Percentiles rank a stretch among this genome's conserved stretches.
phyloP scores from a whole-genome alignment of 2,113 vertebrate genomes.

The Picathartes gymnocephalus region DNA sequence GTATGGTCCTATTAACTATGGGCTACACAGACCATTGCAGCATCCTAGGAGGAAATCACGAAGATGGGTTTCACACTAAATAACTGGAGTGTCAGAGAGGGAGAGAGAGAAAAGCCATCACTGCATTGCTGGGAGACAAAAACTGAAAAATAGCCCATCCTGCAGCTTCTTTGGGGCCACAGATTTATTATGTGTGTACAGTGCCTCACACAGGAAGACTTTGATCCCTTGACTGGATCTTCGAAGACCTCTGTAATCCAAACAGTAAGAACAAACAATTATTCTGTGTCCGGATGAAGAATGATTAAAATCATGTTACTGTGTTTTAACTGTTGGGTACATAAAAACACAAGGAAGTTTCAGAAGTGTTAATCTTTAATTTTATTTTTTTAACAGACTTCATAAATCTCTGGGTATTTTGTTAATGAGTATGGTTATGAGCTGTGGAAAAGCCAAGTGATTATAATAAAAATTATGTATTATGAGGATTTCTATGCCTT shows the following conservation, averaged over 20 bases:
- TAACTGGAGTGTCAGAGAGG: not conserved
- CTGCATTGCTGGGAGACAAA: not conserved
- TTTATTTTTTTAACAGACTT: conserved; percentile 25
- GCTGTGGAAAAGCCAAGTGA: conserved; percentile 51
- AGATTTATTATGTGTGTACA: not conserved
- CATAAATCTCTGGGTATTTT: conserved; percentile 62
- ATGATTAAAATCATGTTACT: conserved; percentile 59
- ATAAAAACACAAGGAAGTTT: conserved; percentile 32
- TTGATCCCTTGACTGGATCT: not conserved
- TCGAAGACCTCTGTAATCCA: not conserved
- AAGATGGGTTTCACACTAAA: not conserved
- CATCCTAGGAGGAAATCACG: not conserved
- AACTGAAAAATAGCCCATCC: not conserved
- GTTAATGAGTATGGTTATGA: conserved; percentile 33
- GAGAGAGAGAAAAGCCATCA: not conserved
- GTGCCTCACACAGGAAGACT: not conserved
- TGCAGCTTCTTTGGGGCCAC: not conserved
- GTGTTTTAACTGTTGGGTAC: conserved; percentile 22
- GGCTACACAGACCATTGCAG: not conserved
- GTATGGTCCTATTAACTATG: not conserved
- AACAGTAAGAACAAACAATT: conserved; percentile 14
- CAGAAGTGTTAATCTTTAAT: conserved; percentile 57
- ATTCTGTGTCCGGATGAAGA: conserved; percentile 30
- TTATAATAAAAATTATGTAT: conserved; percentile 48
- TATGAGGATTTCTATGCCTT: not conserved